Percentiles rank a stretch among this genome's conserved stretches.
phyloP scores from a whole-genome alignment of 2,797 vertebrate species.

The Cirrhinus molitorella region DNA sequence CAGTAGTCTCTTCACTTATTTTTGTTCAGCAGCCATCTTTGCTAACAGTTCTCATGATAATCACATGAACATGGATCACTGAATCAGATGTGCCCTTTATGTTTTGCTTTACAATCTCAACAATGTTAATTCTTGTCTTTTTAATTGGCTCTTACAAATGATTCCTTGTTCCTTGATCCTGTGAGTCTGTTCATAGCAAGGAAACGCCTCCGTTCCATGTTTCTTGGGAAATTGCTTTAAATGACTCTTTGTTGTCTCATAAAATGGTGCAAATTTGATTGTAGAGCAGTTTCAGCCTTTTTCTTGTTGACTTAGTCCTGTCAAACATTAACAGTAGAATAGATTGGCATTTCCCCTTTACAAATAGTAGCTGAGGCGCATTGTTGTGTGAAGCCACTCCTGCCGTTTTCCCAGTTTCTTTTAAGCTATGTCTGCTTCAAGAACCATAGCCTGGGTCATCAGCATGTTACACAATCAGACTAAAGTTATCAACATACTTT shows the following conservation, averaged over 20 bases:
- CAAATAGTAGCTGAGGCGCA: slow-evolving; percentile 42
- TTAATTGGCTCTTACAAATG: not conserved
- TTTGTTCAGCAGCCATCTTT: not conserved
- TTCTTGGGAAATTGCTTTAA: slow-evolving; percentile 12
- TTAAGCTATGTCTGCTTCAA: not conserved
- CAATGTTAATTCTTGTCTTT: slow-evolving; percentile 1
- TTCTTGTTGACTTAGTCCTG: slow-evolving; percentile 54
- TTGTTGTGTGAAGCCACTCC: slow-evolving; percentile 18
- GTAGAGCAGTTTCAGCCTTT: not conserved
- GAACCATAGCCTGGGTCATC: not conserved
- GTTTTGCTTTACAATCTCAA: not conserved
- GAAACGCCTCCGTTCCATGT: slow-evolving; percentile 4
- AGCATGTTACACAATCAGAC: not conserved
- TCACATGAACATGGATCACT: not conserved
- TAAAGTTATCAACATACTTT: not conserved
- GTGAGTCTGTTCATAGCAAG: not conserved
- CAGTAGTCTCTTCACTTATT: not conserved
- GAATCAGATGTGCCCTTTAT: not conserved
- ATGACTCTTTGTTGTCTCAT: not conserved
- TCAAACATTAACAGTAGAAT: slow-evolving; percentile 71
- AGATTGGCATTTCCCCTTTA: slow-evolving; percentile 52
- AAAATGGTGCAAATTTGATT: slow-evolving; percentile 14
- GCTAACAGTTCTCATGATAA: not conserved
- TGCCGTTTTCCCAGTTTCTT: slow-evolving; percentile 1
- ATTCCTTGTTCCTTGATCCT: slow-evolving; percentile 4